phyloP scores from a whole-genome alignment of 2,888 invertebrate species.

The Girardia tigrina region DNA sequence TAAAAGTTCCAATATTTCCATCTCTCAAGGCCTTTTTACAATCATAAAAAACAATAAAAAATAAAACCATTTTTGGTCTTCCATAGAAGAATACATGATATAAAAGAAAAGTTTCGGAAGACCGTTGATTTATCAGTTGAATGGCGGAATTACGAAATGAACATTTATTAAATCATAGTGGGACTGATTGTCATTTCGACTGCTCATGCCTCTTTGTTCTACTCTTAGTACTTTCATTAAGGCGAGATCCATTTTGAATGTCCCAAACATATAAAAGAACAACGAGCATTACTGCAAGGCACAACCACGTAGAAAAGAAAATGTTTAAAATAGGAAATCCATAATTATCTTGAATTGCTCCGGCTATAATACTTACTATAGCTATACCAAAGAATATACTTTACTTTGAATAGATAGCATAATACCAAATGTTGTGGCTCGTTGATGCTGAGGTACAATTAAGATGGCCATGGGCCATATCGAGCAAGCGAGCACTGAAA shows the following conservation, averaged over 20 bases:
- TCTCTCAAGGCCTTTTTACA: too few species aligned
- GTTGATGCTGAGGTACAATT: conserved; percentile 74
- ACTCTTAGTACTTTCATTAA: conserved; percentile 36
- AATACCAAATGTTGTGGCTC: conserved; percentile 89
- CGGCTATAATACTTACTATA: conserved; percentile 67
- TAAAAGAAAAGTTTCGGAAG: too few species aligned
- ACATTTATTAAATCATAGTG: too few species aligned
- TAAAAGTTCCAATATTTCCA: too few species aligned
- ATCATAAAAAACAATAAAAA: too few species aligned
- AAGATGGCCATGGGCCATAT: conserved; percentile 86
- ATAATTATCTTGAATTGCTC: conserved; percentile 69
- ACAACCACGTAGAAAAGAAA: conserved; percentile 72
- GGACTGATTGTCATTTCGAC: too few species aligned
- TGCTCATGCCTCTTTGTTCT: too few species aligned
- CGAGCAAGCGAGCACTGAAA: conserved; percentile 79
- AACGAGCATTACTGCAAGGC: conserved; percentile 45
- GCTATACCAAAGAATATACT: conserved; percentile 82
- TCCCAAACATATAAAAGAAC: conserved; percentile 46
- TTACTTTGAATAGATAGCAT: conserved; percentile 89
- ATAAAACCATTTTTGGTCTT: too few species aligned
- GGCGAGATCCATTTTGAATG: conserved; percentile 40
- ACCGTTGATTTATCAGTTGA: too few species aligned
- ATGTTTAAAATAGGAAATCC: conserved; percentile 77
- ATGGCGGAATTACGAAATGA: too few species aligned
- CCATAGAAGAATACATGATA: too few species aligned